Evolutionary conservation across 2,888 invertebrate species (phyloP), one percentile per base, ranked within the genome.

Genomic region (Metalampra italica): DNA sequence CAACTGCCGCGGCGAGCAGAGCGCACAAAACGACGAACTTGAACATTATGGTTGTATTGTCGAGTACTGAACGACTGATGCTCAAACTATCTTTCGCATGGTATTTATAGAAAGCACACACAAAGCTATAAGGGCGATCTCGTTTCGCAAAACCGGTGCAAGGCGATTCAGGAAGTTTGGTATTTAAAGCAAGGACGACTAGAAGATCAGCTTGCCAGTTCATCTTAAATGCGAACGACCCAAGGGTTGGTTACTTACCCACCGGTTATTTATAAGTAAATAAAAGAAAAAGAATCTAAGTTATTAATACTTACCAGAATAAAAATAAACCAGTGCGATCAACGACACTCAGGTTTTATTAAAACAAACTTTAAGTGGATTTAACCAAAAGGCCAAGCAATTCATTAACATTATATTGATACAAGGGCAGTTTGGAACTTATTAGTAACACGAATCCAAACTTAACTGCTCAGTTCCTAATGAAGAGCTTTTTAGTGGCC

Each of bases 11-110:
- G 62, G 92, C 91, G 66, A 92, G 68, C 66, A 92, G 78, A 79
- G 91, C 90, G 72, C 85, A 91, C 90, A 92, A 90, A 72, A 91
- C 91, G 82, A 91, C 90, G 82, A 87, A 64, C 69, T 87, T 88
- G 69, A 75, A 85, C 87, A 90, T 90, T 66, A 73, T 88, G 77
- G 75, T 81, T 83, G 77, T 43, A n/a, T 9, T 46, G 82, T 82
- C 81, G 78, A 62, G 75, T 39, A 12, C 62, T 65, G 62, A 71
- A 71, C 78, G 69, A 84, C 82, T 87, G 87, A 87, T 85, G 69
- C 65, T 64, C 40, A 32, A 52, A 61, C 57, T 57, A 57, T 59
- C 53, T 48, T 42, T 51, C 50, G 48, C 51, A 60, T 62, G 58
- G 71, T 85, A 82, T 87, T 80, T 88, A 87, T 84, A 84, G 69